Conservation (phyloP, 2,888 invertebrate genomes). For the Aspidiotus destructor region DNA sequence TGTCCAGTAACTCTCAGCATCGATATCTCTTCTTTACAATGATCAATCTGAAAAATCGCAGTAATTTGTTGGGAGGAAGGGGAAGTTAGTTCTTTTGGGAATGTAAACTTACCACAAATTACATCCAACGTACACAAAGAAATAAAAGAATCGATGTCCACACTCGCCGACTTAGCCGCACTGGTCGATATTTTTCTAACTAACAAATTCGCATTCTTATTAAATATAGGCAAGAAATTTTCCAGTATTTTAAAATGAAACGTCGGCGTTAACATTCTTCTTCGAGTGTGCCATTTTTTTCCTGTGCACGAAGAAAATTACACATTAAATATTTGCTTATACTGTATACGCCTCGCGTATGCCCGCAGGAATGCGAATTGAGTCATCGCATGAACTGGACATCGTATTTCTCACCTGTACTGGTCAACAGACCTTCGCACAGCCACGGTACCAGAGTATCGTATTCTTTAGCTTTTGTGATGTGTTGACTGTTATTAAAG, state of each 20-base stretch:
- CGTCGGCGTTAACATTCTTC: slow-evolving; percentile 57
- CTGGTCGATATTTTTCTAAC: slow-evolving; percentile 21
- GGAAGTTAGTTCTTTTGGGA: no score
- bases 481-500: slow-evolving; percentile 35
- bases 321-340: neutral
- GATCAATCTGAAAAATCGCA: no score
- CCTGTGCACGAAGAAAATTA: slow-evolving; percentile 17
- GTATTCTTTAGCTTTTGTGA: slow-evolving; percentile 36
- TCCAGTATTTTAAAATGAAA: slow-evolving; percentile 61
- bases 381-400: no score
- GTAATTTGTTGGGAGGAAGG: no score
- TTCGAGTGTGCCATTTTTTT: slow-evolving; percentile 51
- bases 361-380: no score
- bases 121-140: slow-evolving; percentile 33
- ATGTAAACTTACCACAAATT: slow-evolving; percentile 31
- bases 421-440: slow-evolving; percentile 36
- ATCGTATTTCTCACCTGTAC: slow-evolving; percentile 34
- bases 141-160: slow-evolving; percentile 25
- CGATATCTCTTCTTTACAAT: no score
- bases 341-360: no score
- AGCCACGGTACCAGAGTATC: slow-evolving; percentile 34
- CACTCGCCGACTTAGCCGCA: neutral
- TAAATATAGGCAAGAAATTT: slow-evolving; percentile 55
- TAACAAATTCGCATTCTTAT: slow-evolving; percentile 41
- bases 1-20: no score